A percentile compares a stretch with the other conserved stretches of the same genome.
phyloP scores from a whole-genome alignment of 2,797 vertebrate species.

The Semaprochilodus insignis region DNA sequence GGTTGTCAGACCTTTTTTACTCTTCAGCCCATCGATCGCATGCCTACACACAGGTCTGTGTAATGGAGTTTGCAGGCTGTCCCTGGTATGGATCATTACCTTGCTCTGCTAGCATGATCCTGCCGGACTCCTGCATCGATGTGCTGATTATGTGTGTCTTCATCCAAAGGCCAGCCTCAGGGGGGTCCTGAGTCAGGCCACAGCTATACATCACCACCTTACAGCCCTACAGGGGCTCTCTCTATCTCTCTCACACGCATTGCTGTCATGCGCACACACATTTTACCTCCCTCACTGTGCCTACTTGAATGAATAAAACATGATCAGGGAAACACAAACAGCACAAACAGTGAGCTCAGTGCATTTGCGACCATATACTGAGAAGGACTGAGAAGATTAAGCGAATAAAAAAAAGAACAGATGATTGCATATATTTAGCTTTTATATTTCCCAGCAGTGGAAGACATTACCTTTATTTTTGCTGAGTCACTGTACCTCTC shows the following conservation, averaged over 20 bases:
- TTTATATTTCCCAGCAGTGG: slow-evolving; percentile 6
- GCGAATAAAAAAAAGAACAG: not conserved
- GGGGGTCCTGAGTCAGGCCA: slow-evolving; percentile 9
- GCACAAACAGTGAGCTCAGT: not conserved
- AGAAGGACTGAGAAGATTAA: not conserved
- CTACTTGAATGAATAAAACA: slow-evolving; percentile 58
- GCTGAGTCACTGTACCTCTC: slow-evolving; percentile 53
- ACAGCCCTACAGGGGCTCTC: slow-evolving; percentile 46
- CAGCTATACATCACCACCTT: slow-evolving; percentile 41
- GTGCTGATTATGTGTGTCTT: slow-evolving; percentile 39
- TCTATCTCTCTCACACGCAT: not conserved
- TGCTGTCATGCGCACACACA: slow-evolving; percentile 8
- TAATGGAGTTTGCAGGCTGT: slow-evolving; percentile 31
- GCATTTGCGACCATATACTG: not conserved
- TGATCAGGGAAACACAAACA: slow-evolving; percentile 21
- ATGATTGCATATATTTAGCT: not conserved
- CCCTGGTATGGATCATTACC: slow-evolving; percentile 30
- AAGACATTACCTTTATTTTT: slow-evolving; percentile 35
- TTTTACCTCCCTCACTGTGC: slow-evolving; percentile 22
- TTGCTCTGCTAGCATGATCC: slow-evolving; percentile 29
- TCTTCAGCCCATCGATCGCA: slow-evolving; percentile 16
- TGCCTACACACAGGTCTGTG: slow-evolving; percentile 30
- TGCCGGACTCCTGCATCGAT: slow-evolving; percentile 30
- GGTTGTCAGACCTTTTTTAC: not conserved
- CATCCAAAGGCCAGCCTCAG: slow-evolving; percentile 24